A percentile compares a stretch with the other conserved stretches of the same genome.
Conservation (phyloP, 2,797 vertebrate genomes). For the Meriones psammophilus region DNA sequence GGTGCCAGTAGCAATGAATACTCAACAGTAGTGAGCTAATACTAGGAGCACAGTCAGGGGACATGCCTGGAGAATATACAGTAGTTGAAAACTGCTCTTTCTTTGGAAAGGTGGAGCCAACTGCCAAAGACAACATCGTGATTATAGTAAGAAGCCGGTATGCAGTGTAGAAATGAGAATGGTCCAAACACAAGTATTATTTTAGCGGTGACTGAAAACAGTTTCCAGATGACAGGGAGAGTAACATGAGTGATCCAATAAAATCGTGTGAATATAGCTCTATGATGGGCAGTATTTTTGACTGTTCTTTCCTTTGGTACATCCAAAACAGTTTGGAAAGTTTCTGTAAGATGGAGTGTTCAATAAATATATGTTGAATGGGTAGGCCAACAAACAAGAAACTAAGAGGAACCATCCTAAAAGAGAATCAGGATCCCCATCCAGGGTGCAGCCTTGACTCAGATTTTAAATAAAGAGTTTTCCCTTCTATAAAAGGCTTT, state of each 20-base stretch:
- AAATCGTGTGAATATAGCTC: neutral
- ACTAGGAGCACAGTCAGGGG: neutral
- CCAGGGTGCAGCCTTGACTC: neutral
- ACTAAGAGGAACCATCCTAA: neutral
- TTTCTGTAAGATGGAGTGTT: neutral
- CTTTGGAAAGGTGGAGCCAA: neutral
- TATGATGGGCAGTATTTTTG: neutral
- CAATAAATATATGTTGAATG: neutral
- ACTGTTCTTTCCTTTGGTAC: neutral
- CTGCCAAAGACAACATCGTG: neutral
- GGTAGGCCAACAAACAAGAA: neutral
- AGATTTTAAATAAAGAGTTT: slow-evolving; percentile 23
- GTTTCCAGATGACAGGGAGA: neutral
- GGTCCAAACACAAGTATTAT: neutral
- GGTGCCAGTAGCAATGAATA: neutral
- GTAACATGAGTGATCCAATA: neutral
- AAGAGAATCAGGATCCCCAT: neutral
- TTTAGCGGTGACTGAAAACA: neutral
- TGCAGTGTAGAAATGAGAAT: neutral
- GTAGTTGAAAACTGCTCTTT: neutral
- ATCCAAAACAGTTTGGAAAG: neutral
- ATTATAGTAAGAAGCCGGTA: neutral
- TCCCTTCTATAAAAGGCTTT: neutral
- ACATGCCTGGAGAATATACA: neutral
- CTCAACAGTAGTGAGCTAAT: neutral